A percentile compares a stretch with the other conserved stretches of the same genome.
These are phyloP conservation scores for Caenorhabditis brenneri DNA, from an alignment of 1,140 invertebrate species.

Conservation along the genomic window DNA sequence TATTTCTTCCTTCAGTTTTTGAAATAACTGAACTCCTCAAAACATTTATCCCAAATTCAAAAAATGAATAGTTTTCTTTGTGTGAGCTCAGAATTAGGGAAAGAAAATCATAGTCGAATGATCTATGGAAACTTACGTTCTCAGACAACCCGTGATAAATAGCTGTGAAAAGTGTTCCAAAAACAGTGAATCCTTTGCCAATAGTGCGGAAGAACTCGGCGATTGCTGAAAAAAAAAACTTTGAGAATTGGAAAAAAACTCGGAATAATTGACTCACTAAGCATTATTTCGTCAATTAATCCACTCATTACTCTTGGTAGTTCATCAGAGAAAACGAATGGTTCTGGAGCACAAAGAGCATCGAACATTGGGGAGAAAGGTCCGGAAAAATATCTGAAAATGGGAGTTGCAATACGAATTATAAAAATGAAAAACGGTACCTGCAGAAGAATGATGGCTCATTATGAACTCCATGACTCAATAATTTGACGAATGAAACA, in stretches of 20 bases:
- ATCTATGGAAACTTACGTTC: background rate
- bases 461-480: background rate
- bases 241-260: background rate
- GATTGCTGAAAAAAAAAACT: background rate
- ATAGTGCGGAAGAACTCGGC: background rate
- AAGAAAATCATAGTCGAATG: no score
- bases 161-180: conserved; percentile 2
- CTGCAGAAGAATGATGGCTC: conserved; percentile 27
- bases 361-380: background rate
- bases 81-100: no score
- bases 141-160: background rate
- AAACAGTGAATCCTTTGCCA: background rate
- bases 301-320: conserved; percentile 5
- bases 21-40: no score
- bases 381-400: conserved; percentile 6
- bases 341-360: conserved; percentile 6
- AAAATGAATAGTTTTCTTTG: background rate
- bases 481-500: background rate
- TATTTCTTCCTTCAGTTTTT: no score
- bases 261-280: background rate
- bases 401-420: background rate
- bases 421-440: background rate
- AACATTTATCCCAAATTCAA: no score
- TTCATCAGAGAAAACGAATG: background rate
- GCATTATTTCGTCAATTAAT: background rate